Evolutionary conservation across 1,140 invertebrate genomes (phyloP), one percentile per base, ranked within the genome.

Genomic region (Temnothorax curvispinosus): DNA sequence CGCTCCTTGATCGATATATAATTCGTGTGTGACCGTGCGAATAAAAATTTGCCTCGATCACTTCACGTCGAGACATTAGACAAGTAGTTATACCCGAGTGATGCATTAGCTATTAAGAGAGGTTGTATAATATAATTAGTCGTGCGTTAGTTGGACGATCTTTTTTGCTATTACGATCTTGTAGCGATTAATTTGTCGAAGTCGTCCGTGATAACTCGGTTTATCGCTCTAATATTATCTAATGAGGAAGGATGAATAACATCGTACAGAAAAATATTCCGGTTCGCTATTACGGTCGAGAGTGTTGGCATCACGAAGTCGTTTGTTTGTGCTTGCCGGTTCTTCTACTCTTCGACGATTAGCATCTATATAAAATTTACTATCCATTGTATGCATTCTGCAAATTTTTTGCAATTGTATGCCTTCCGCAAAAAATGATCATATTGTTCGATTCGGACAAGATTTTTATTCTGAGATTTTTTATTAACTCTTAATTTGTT

Each of bases 201-300:
- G 64, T 62, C 54, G 27, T 47, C 18, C 47, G 64, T 35, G 38
- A 77, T 67, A 69, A 80, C 32, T 69, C 35, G 35, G 6, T 69
- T 80, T 67, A 54, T 80, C 35, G 18, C 8, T 67, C 32, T 38
- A 52, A 80, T 8, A 35, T 67, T 80, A 67, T 67, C 58, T 78
- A 65, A 65, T 3, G 44, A 67, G 32, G 3, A 52, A 65, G n/a
- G 32, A 80, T 65, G 32, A 80, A 52, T 65, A 67, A 13, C 15
- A 47, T 13, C 3, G n/a, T 38, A 2, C 0, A 80, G 60, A 47
- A 41, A 41, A 60, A 52, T 47, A 52, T 64, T n/a, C 35, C 8
- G 35, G 27, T 44, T 60, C 13, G 38, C 38, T 60, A 58, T 44
- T 62, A 41, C 27, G n/a, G 15, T 21, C 15, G 35, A 41, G 56